Evolutionary conservation across 2,797 vertebrate species (phyloP).

Genomic region (Megaceryle alcyon): DNA sequence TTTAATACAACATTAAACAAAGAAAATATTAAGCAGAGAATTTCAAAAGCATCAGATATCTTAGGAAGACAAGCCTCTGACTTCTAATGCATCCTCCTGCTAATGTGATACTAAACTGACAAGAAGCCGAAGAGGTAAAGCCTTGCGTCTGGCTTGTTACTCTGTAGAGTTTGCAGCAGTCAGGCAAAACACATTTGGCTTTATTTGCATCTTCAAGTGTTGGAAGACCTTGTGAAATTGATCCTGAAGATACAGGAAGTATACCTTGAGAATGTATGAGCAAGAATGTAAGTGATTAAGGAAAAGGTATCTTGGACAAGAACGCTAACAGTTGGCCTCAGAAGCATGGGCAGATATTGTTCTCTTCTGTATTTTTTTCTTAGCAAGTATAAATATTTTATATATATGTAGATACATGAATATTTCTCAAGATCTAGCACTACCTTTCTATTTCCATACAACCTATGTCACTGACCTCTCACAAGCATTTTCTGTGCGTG

Average conservation of each 20-base stretch:
- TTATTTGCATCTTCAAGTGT: slow-evolving; percentile 17
- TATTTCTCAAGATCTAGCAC: neutral
- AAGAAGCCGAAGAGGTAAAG: slow-evolving; percentile 1
- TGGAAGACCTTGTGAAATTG: neutral
- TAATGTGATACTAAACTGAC: neutral
- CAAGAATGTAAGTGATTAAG: neutral
- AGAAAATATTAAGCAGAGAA: slow-evolving; percentile 12
- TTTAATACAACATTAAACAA: slow-evolving; percentile 46
- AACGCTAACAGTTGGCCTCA: neutral
- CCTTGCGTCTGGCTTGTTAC: neutral
- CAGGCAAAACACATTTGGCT: neutral
- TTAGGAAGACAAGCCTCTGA: neutral
- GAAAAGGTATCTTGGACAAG: neutral
- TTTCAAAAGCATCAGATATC: neutral
- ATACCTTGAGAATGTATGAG: neutral
- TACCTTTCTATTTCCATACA: neutral
- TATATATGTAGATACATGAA: neutral
- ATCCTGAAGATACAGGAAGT: neutral
- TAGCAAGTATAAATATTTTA: neutral
- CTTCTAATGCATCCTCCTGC: neutral
- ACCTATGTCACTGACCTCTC: neutral
- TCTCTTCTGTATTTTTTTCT: neutral
- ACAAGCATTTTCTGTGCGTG: neutral
- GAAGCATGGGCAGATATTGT: neutral
- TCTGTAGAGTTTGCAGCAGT: neutral